These are phyloP conservation scores for Melolontha melolontha DNA, from an alignment of 2,888 invertebrate species.

Conservation along the genomic window DNA sequence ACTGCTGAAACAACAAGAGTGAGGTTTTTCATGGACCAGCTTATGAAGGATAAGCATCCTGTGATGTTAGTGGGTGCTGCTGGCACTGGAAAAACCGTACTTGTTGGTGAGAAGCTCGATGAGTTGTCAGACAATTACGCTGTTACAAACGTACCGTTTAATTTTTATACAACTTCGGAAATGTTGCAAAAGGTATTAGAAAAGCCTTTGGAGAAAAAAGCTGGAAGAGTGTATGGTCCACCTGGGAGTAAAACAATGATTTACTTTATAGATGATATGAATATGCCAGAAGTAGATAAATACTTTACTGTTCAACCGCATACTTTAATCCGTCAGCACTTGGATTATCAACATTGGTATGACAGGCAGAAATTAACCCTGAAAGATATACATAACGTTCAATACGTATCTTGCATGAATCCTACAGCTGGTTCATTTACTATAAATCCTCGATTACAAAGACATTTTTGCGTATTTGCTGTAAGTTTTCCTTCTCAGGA, in stretches of 20 bases:
- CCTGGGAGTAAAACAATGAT: conserved; percentile 93
- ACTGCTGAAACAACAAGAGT: conserved; percentile 91
- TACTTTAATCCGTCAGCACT: conserved; percentile 90
- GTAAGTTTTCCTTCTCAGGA: conserved; percentile 88
- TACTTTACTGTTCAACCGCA: conserved; percentile 97
- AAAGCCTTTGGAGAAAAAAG: conserved; percentile 94
- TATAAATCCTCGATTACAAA: conserved; percentile 89
- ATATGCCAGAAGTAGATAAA: conserved; percentile 96
- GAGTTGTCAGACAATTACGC: conserved; percentile 81
- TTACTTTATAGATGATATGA: conserved; percentile 96
- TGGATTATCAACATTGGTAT: conserved; percentile 97
- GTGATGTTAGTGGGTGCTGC: conserved; percentile 92
- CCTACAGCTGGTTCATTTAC: conserved; percentile 96
- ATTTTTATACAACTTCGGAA: conserved; percentile 95
- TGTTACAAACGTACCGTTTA: conserved; percentile 91
- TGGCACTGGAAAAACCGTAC: conserved; percentile 94
- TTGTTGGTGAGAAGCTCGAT: conserved; percentile 85
- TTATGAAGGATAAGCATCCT: conserved; percentile 82
- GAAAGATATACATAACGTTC: conserved; percentile 93
- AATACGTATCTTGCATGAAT: conserved; percentile 96
- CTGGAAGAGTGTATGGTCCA: conserved; percentile 93
- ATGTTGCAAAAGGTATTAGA: conserved; percentile 90
- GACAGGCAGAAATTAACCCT: conserved; percentile 86
- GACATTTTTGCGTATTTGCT: conserved; percentile 89
- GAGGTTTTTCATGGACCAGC: conserved; percentile 87